A percentile compares a stretch with the other conserved stretches of the same genome.
Evolutionary conservation across 2,888 invertebrate species (phyloP).

Genomic region (Drosophila prostipennis): DNA sequence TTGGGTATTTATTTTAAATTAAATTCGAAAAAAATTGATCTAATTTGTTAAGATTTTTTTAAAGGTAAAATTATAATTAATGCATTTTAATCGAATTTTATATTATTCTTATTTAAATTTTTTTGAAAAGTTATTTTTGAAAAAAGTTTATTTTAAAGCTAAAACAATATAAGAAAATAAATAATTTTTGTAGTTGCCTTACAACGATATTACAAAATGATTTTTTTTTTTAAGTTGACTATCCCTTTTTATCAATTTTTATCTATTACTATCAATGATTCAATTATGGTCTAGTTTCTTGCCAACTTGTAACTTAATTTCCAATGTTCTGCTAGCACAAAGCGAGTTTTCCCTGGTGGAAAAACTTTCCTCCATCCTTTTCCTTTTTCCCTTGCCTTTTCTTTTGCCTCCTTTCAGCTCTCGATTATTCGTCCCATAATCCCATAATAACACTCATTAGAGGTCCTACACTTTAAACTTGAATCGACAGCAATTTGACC

Average conservation of each 20-base stretch:
- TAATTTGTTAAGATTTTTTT: too few relatives aligned
- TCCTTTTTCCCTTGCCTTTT: not conserved
- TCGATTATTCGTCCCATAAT: constrained; percentile 29
- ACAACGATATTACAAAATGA: too few relatives aligned
- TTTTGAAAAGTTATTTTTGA: too few relatives aligned
- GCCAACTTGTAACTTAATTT: not conserved
- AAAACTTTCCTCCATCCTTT: constrained; percentile 1
- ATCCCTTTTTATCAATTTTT: not conserved
- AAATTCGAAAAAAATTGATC: too few relatives aligned
- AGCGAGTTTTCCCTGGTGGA: constrained; percentile 13
- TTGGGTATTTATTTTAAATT: not conserved
- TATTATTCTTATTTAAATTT: too few relatives aligned
- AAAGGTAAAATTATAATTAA: too few relatives aligned
- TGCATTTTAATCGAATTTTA: too few relatives aligned
- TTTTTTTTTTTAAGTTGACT: too few relatives aligned
- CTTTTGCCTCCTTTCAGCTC: constrained; percentile 1
- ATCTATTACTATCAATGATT: not conserved
- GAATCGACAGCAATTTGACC: constrained; percentile 24
- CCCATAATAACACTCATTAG: constrained; percentile 47
- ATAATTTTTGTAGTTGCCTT: too few relatives aligned
- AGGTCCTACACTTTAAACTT: constrained; percentile 39
- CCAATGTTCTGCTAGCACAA: constrained; percentile 6
- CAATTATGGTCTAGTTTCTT: not conserved
- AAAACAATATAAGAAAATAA: too few relatives aligned
- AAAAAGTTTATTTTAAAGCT: too few relatives aligned